Percentiles rank a stretch among this genome's conserved stretches.
Conservation (phyloP, 2,797 vertebrate species). For the Poecile montanus region DNA sequence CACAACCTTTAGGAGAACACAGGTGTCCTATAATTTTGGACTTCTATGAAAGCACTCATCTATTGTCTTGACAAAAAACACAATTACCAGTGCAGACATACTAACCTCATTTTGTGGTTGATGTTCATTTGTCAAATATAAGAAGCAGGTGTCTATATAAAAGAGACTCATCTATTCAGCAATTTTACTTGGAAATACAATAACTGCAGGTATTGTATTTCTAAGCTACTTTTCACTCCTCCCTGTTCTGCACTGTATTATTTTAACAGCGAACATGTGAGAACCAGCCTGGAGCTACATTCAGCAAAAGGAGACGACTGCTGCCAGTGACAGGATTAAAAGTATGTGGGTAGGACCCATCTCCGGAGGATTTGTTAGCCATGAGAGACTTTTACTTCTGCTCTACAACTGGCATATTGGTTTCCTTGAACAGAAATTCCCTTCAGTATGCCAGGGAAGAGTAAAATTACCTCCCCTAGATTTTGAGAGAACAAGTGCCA, state of each 20-base stretch:
- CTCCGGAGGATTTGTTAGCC: background rate
- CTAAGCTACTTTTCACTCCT: background rate
- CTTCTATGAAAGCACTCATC: background rate
- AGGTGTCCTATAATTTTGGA: background rate
- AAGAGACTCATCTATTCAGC: background rate
- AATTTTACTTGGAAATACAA: background rate
- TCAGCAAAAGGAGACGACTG: background rate
- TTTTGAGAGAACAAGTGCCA: background rate
- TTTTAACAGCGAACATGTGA: background rate
- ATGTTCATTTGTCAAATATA: background rate
- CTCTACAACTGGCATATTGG: background rate
- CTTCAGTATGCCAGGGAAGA: background rate
- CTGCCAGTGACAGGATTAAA: background rate
- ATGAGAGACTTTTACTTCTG: background rate
- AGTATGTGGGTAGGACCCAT: rapidly evolving
- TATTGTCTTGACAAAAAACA: background rate
- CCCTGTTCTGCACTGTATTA: background rate
- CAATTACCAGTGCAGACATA: background rate
- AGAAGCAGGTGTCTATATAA: background rate
- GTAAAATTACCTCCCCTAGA: background rate
- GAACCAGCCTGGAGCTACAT: background rate
- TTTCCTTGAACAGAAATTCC: background rate
- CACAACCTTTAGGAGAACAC: background rate
- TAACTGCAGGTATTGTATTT: background rate
- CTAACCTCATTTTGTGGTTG: background rate